Conservation (phyloP, 92 coral and sea anemone genomes). For the Porites cylindrica region DNA sequence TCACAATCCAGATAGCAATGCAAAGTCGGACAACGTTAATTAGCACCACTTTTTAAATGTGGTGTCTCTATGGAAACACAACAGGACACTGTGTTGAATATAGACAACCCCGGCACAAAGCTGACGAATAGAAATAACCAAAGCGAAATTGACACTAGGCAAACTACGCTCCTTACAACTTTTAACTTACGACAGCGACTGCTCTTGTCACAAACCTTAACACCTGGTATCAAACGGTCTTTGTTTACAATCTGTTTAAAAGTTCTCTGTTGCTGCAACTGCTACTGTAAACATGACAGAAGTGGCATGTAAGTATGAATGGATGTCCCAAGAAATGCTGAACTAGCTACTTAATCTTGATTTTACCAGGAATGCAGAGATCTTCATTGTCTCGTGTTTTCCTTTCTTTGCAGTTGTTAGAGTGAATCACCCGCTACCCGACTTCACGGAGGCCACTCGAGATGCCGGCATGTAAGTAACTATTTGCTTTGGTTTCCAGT, state of each 20-base stretch:
- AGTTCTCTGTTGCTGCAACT: conserved; percentile 17
- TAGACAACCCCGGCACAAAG: conserved; percentile 15
- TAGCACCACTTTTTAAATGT: conserved; percentile 33
- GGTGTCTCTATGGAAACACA: conserved; percentile 67
- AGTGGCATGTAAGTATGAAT: conserved; percentile 77
- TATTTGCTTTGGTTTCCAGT: conserved; percentile 7
- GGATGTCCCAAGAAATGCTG: background rate
- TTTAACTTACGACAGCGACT: background rate
- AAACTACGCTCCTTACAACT: background rate
- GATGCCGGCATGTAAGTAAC: conserved; percentile 92
- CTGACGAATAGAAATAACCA: background rate
- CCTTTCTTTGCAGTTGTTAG: conserved; percentile 60
- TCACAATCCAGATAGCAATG: conserved; percentile 46
- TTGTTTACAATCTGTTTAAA: background rate
- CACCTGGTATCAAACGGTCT: background rate
- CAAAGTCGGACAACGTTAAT: conserved; percentile 28
- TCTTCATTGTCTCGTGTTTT: background rate
- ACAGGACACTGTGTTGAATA: conserved; percentile 46
- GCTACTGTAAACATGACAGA: conserved; percentile 68
- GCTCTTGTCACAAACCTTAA: background rate
- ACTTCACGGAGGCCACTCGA: conserved; percentile 84
- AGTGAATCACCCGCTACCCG: conserved; percentile 94
- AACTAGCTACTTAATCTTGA: background rate
- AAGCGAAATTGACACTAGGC: conserved; percentile 6
- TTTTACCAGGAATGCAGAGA: background rate